Base-by-base conservation (phyloP, 2,888 invertebrate species). In the Rutpela maculata region DNA sequence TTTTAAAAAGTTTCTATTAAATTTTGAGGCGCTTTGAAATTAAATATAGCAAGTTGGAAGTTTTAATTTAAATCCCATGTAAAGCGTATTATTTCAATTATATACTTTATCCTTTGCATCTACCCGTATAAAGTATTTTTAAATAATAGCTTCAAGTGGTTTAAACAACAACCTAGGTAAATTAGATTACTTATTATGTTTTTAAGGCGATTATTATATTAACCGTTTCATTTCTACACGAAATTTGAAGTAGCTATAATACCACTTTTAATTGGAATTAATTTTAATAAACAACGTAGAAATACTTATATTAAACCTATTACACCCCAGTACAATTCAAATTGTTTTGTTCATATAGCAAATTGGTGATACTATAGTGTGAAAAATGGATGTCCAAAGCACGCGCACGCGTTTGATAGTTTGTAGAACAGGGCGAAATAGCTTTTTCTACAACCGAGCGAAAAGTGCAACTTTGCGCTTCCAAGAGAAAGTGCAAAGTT, bases 1-100 rank as follows among this genome's bases (percentile, higher is more conserved):
- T 70, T 70, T 70, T 60, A n/a, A 60, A 38, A 43, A 70, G 60
- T 70, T 60, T 60, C 35, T 60, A 70, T 60, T 70, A 70, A 70
- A 70, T 59, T 69, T 57, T 57, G 31, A 38, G 26, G 31, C 56
- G 26, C 43, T 65, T 65, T 35, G 70, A 35, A 70, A 60, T 70
- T 70, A 60, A 60, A 60, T 62, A 60, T 70, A 10, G 60, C 60
- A 18, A 60, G 70, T 38, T 57, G 68, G 55, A 69, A 69, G 55
- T 69, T 69, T 69, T 69, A 35, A 69, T 57, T 69, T 57, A 59
- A 59, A 60, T 26, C 60, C 50, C 57, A 62, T 70, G 70, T 60
- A 70, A 70, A 70, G 70, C 70, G 38, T 70, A 70, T 70, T 70
- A 70, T 70, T 70, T 69, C 69, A 69, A 69, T 69, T 69, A 69